Evolutionary conservation across 2,888 invertebrate genomes (phyloP), one percentile per base, ranked within the genome.

Genomic region (Gari tellinella): DNA sequence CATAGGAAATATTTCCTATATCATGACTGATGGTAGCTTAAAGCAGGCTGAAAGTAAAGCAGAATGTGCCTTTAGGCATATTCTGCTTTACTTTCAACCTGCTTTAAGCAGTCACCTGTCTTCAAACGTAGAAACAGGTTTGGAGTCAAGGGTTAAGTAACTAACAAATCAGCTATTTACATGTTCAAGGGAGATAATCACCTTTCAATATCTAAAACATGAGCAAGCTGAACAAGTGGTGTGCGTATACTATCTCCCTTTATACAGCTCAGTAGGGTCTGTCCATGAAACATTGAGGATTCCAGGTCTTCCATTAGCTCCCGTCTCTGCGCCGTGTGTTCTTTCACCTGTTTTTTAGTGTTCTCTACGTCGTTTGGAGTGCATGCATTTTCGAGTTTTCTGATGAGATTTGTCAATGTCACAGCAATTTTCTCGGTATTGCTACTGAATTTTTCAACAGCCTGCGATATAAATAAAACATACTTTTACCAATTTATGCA

Each of bases 351-450:
- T 88, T 96, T 95, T 92, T 96, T 95, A 79, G 98, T 98, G 84
- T 97, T 96, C 89, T 95, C 94, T 37, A 97, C 97, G 90, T 97
- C 97, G 92, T 98, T 98, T 17, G 98, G 98, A 93, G 98, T 95
- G 93, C 97, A 97, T 14, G 93, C 96, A 93, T 97, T 97, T 83
- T 96, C 95, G 85, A 98, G 95, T 84, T 95, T 95, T 90, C 96
- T 95, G 86, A 97, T 97, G 90, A 98, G 97, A 79, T 95, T 94
- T 89, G 97, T 96, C 88, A 99, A 93, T 83, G 96, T 95, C 79
- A 95, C 94, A 21, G 98, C 97, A 66, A 98, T 97, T 90, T 97
- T 96, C 90, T 96, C 96, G 82, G 97, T 97, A 90, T 97, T 94
- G 55, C 95, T 95, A 48, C 97, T 97, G 93, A 99, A 98, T 91